Evolutionary conservation across 1,140 invertebrate species (phyloP).

Genomic region (Caenorhabditis brenneri): DNA sequence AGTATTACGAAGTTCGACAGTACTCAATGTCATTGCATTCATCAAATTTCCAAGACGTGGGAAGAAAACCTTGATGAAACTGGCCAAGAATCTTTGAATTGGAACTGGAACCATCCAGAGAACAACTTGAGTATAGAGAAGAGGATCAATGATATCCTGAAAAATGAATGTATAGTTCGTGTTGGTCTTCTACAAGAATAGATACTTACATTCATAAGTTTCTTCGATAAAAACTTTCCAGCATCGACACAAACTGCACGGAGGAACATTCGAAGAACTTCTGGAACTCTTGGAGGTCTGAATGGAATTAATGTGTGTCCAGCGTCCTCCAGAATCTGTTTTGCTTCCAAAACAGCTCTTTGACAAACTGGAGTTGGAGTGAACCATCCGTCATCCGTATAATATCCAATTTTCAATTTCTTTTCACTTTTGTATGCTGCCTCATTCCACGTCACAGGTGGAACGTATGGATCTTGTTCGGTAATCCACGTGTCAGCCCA

Average conservation of each 20-base stretch:
- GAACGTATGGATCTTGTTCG: constrained; percentile 50
- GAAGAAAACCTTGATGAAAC: constrained; percentile 37
- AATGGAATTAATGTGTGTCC: constrained; percentile 69
- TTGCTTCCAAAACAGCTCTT: constrained; percentile 66
- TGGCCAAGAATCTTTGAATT: constrained; percentile 49
- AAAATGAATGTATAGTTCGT: neutral
- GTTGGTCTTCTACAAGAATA: neutral
- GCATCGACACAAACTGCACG: constrained; percentile 51
- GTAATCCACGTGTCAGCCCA: constrained; percentile 50
- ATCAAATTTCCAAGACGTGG: constrained; percentile 52
- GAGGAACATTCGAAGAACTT: constrained; percentile 38
- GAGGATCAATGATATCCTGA: constrained; percentile 47
- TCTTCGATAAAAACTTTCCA: constrained; percentile 22
- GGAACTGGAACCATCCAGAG: constrained; percentile 52
- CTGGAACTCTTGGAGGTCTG: constrained; percentile 54
- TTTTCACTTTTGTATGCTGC: constrained; percentile 45
- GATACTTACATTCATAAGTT: neutral
- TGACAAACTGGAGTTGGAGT: constrained; percentile 69
- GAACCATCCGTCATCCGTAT: constrained; percentile 66
- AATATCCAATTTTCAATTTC: constrained; percentile 70
- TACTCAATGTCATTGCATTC: constrained; percentile 46
- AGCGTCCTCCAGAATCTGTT: constrained; percentile 59
- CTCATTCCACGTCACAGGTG: constrained; percentile 51
- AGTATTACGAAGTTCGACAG: constrained; percentile 50
- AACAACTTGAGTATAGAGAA: constrained; percentile 31